Evolutionary conservation across 2,888 invertebrate species (phyloP).

Genomic region (Macropis europaea): DNA sequence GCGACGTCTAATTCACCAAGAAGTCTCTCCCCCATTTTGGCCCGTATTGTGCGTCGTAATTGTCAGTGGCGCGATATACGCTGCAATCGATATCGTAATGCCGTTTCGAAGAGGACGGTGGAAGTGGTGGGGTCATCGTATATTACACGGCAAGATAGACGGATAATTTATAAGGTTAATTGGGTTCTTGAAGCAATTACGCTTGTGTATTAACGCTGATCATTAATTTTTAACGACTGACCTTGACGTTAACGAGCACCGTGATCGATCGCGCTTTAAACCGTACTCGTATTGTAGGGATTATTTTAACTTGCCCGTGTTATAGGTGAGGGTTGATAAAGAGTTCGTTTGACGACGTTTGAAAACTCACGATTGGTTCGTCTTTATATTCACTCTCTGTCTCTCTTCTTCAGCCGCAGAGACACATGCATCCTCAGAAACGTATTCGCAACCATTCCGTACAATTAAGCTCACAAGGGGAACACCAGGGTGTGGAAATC

Average conservation of each 20-base stretch:
- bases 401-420: no score
- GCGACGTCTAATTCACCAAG: conserved; percentile 35
- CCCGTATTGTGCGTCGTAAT: conserved; percentile 51
- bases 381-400: no score
- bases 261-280: neutral
- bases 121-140: neutral
- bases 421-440: no score
- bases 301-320: no score
- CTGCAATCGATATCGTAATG: conserved; percentile 53
- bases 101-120: neutral
- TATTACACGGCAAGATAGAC: conserved; percentile 35
- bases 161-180: conserved; percentile 45
- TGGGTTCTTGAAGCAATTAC: conserved; percentile 15
- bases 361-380: no score
- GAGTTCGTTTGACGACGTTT: no score
- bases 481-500: no score
- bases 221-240: conserved; percentile 3
- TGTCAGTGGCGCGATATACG: conserved; percentile 46
- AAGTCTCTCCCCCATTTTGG: conserved; percentile 29
- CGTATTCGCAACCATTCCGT: no score
- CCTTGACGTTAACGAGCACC: neutral
- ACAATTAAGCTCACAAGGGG: no score
- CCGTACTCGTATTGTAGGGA: no score
- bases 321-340: no score
- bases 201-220: neutral